Evolutionary conservation across 2,888 invertebrate species (phyloP).

Genomic region (Hipparchia semele): DNA sequence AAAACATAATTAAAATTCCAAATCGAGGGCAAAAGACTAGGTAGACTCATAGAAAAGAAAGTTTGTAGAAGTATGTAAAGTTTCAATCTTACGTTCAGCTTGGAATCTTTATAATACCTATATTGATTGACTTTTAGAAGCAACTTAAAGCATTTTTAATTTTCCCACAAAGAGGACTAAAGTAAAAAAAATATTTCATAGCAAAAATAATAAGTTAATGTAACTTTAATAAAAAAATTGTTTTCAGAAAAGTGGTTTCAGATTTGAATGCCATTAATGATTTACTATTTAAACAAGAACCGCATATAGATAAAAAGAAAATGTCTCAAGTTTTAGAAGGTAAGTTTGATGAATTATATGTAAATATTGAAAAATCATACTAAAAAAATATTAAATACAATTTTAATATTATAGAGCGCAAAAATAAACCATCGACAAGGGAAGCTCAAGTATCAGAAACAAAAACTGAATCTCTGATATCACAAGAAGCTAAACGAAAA

Average conservation of each 20-base stretch:
- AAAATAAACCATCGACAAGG: conserved; percentile 43
- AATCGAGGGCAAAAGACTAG: not conserved
- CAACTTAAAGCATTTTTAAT: no score
- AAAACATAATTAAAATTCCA: not conserved
- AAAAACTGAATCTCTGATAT: conserved; percentile 4
- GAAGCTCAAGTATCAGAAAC: conserved; percentile 22
- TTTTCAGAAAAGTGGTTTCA: conserved; percentile 52
- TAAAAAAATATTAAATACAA: not conserved
- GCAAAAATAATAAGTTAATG: no score
- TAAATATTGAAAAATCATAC: no score
- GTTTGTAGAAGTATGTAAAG: not conserved
- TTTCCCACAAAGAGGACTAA: no score
- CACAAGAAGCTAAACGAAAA: conserved; percentile 54
- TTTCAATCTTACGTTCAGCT: not conserved
- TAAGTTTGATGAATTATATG: conserved; percentile 37
- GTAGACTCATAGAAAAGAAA: not conserved
- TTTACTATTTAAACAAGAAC: conserved; percentile 59
- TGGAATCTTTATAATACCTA: no score
- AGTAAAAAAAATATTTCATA: no score
- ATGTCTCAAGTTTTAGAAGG: conserved; percentile 52
- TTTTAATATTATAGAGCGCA: conserved; percentile 9
- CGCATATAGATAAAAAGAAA: conserved; percentile 50
- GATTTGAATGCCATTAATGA: conserved; percentile 60
- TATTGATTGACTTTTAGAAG: not conserved
- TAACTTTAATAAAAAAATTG: not conserved